These are phyloP conservation scores for Glareola pratincola DNA, from an alignment of 2,113 vertebrate genomes.

Conservation along the genomic window DNA sequence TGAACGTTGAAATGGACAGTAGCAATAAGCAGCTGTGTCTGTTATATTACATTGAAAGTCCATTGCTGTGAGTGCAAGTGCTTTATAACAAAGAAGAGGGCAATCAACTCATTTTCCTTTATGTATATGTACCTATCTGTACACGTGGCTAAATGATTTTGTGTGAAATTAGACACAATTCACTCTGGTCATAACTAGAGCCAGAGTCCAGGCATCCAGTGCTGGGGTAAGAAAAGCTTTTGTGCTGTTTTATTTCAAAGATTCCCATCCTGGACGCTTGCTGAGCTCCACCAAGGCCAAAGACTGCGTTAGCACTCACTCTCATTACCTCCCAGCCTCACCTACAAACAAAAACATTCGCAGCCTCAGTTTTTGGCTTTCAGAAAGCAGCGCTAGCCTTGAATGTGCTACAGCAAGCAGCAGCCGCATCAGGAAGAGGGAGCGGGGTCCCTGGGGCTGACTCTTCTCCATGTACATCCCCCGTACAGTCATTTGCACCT, in stretches of 20 bases:
- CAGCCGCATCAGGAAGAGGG: not conserved
- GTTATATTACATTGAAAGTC: not conserved
- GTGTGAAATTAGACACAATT: not conserved
- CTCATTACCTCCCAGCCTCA: not conserved
- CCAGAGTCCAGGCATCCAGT: not conserved
- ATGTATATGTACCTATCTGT: not conserved
- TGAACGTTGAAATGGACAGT: not conserved
- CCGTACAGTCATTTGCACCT: not conserved
- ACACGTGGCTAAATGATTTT: not conserved
- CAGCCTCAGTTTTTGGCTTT: not conserved
- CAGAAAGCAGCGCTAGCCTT: not conserved
- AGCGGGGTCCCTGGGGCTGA: rapidly evolving
- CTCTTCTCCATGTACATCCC: rapidly evolving
- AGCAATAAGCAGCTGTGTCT: not conserved
- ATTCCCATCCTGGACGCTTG: not conserved
- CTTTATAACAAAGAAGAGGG: not conserved
- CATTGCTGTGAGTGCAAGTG: not conserved
- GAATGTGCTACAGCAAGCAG: rapidly evolving
- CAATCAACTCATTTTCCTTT: not conserved
- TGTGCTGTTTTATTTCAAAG: not conserved
- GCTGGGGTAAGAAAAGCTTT: not conserved
- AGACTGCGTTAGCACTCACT: not conserved
- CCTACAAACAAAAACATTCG: not conserved
- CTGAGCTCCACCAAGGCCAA: rapidly evolving
- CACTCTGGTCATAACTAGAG: not conserved